Evolutionary conservation across 2,113 vertebrate genomes (phyloP).

Genomic region (Amblyopsis rosae): DNA sequence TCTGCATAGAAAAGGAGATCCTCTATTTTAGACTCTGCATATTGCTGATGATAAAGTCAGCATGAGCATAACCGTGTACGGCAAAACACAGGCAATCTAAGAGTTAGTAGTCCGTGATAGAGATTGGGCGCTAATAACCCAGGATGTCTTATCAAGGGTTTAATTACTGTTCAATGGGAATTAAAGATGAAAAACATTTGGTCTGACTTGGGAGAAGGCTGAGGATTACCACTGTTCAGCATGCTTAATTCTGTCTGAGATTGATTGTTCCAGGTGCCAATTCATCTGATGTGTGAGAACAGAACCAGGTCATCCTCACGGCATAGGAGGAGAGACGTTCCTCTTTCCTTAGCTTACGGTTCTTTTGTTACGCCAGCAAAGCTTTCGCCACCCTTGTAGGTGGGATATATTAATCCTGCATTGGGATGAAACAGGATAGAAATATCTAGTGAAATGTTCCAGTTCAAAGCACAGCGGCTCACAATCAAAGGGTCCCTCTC

Average conservation of each 20-base stretch:
- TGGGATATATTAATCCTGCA: slow-evolving; percentile 9
- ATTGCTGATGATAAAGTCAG: too few species aligned
- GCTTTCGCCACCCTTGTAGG: neutral
- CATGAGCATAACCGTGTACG: too few species aligned
- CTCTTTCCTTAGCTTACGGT: slow-evolving; percentile 28
- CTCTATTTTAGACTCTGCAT: neutral
- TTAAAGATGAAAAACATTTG: slow-evolving; percentile 54
- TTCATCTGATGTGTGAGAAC: slow-evolving; percentile 30
- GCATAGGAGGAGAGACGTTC: slow-evolving; percentile 3
- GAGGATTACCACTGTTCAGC: slow-evolving; percentile 54
- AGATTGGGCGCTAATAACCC: slow-evolving; percentile 22
- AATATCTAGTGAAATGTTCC: slow-evolving; percentile 17
- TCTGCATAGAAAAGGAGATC: slow-evolving; percentile 5
- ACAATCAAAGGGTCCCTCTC: neutral
- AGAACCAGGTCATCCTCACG: slow-evolving; percentile 23
- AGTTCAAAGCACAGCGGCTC: neutral
- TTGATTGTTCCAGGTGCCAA: slow-evolving; percentile 40
- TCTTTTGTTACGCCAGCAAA: slow-evolving; percentile 11
- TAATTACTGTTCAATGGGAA: slow-evolving; percentile 60
- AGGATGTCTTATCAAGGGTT: slow-evolving; percentile 42
- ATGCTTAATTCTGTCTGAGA: slow-evolving; percentile 47
- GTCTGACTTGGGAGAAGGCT: slow-evolving; percentile 43
- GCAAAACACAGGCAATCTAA: neutral
- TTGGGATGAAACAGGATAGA: slow-evolving; percentile 7
- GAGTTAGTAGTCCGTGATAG: slow-evolving; percentile 15